A percentile compares a stretch with the other conserved stretches of the same genome.
These are phyloP conservation scores for Coenonympha glycerion DNA, from an alignment of 2,888 invertebrate genomes.

Conservation along the genomic window DNA sequence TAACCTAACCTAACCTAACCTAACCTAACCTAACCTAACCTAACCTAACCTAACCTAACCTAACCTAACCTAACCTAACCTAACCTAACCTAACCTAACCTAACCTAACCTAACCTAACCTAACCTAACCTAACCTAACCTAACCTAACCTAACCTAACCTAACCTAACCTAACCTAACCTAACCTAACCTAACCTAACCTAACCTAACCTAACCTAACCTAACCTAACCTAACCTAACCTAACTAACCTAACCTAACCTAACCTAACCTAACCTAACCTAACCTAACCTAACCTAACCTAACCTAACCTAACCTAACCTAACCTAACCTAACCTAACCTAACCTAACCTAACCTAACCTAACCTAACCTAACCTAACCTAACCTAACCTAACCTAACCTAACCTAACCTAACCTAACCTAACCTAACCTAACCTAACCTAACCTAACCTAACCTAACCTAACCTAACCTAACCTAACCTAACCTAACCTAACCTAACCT, in stretches of 20 bases:
- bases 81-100: slow-evolving; percentile 24
- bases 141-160: no score
- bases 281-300: slow-evolving; percentile 16
- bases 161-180: slow-evolving; percentile 3
- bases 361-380: slow-evolving; percentile 21
- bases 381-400: slow-evolving; percentile 8
- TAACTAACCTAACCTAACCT: slow-evolving; percentile 27
- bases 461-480: background rate
- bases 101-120: slow-evolving; percentile 12
- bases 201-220: slow-evolving; percentile 28
- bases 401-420: slow-evolving; percentile 20
- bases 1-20: slow-evolving; percentile 16
- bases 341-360: slow-evolving; percentile 21
- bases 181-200: slow-evolving; percentile 24
- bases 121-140: slow-evolving; percentile 19
- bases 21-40: slow-evolving; percentile 23
- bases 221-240: slow-evolving; percentile 28
- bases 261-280: slow-evolving; percentile 17
- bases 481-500: slow-evolving; percentile 10
- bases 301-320: slow-evolving; percentile 20
- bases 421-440: slow-evolving; percentile 18
- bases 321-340: slow-evolving; percentile 20
- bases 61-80: slow-evolving; percentile 17
- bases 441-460: slow-evolving; percentile 25
- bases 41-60: slow-evolving; percentile 17